Conservation (phyloP, 2,113 vertebrate genomes). For the Nymphicus hollandicus region DNA sequence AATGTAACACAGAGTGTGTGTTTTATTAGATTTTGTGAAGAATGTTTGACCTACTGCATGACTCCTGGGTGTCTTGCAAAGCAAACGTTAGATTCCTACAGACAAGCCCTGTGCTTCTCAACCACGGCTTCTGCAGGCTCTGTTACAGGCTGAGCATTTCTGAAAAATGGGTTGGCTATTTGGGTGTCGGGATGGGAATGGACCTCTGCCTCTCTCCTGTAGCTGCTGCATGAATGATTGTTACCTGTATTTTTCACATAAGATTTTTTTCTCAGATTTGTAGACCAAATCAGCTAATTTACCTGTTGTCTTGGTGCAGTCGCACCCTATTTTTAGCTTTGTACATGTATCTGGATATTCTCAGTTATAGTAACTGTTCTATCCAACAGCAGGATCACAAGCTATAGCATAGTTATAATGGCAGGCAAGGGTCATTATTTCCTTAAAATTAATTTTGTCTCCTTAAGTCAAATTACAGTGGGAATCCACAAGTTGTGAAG, state of each 20-base stretch:
- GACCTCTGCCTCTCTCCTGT: fast-evolving
- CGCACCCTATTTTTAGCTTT: background rate
- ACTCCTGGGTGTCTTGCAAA: background rate
- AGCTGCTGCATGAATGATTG: background rate
- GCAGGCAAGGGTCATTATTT: background rate
- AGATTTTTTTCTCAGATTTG: background rate
- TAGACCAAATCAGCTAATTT: background rate
- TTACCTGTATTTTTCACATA: background rate
- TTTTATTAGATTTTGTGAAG: background rate
- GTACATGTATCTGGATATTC: background rate
- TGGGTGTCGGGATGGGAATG: background rate
- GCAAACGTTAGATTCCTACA: background rate
- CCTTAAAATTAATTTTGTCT: background rate
- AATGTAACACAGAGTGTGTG: background rate
- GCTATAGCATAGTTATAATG: background rate
- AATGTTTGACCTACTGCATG: background rate
- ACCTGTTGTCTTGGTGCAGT: background rate
- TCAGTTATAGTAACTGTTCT: background rate
- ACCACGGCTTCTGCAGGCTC: background rate
- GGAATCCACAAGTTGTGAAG: background rate
- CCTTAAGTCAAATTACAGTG: background rate
- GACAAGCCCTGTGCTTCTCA: background rate
- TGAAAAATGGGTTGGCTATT: background rate
- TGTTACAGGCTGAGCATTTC: background rate
- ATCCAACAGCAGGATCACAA: background rate